These are phyloP conservation scores for Sebastes variabilis DNA, from an alignment of 2,797 vertebrate species.

Conservation along the genomic window DNA sequence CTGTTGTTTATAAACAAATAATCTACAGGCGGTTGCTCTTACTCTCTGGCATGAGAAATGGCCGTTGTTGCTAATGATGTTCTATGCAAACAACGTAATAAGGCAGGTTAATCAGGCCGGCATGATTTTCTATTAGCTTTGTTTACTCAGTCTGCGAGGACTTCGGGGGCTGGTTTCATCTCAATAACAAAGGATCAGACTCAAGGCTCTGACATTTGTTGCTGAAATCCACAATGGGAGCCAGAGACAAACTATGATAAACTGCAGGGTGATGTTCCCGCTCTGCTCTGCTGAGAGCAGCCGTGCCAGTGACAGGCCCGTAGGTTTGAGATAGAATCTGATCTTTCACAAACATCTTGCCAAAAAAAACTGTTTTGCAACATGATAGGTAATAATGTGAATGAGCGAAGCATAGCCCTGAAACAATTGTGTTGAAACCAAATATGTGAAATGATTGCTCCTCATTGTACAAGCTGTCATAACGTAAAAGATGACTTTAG, in stretches of 20 bases:
- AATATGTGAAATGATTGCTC: conserved; percentile 33
- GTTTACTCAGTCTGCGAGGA: conserved; percentile 72
- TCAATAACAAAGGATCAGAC: conserved; percentile 72
- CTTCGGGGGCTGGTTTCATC: conserved; percentile 72
- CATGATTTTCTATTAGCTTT: conserved; percentile 72
- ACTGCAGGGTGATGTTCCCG: conserved; percentile 24
- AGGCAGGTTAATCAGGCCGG: conserved; percentile 67
- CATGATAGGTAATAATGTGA: conserved; percentile 9
- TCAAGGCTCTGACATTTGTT: conserved; percentile 58
- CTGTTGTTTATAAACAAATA: conserved; percentile 37
- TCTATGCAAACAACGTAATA: conserved; percentile 73
- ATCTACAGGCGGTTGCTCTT: conserved; percentile 38
- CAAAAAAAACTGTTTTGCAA: conserved; percentile 40
- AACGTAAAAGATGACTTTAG: conserved; percentile 22
- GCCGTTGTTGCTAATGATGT: conserved; percentile 69
- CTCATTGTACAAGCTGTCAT: conserved; percentile 32
- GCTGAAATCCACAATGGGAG: conserved; percentile 42
- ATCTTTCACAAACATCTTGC: conserved; percentile 25
- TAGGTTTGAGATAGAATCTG: conserved; percentile 16
- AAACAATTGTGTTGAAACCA: conserved; percentile 44
- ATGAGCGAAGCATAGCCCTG: neutral
- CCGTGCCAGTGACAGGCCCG: neutral
- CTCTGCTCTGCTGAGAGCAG: conserved; percentile 8
- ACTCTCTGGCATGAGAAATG: conserved; percentile 64
- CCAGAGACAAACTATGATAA: conserved; percentile 34